Evolutionary conservation across 2,888 invertebrate species (phyloP), one percentile per base, ranked within the genome.

Genomic region (Tachina fera): DNA sequence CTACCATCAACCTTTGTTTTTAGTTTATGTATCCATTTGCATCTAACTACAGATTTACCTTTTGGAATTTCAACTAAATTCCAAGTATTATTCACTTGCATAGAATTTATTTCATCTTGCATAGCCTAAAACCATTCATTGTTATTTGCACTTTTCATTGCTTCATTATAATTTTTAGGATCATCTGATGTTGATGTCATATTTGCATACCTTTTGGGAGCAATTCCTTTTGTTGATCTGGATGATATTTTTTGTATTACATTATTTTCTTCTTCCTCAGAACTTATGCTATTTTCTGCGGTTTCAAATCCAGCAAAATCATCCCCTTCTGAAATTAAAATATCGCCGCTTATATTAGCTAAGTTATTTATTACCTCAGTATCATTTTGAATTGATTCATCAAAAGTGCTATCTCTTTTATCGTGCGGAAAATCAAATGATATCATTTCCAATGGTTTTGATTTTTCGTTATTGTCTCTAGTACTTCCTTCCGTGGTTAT

Each of bases 11-110:
- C 6, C 5, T 19, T 51, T 53, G 16, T 41, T 22, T 75, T 53
- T 19, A 53, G 11, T 39, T 60, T 68, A n/a, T 16, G 60, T 2
- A 77, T 31, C 68, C 51, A 77, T 77, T 77, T 60, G 10, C 61
- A 61, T n/a, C 31, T 6, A 31, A 31, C 31, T 31, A 31, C 31
- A 31, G 31, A 31, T 31, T 31, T 31, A 6, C 31, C 31, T 53
- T 31, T 49, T 68, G 63, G 75, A 6, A 51, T 49, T 14, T 75
- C 43, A 11, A 75, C 65, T 14, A 75, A 45, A 65, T 76, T 43
- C 9, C 75, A 75, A 9, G 63, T 75, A 51, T 51, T 58, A n/a
- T 72, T 58, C 10, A 13, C 72, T 10, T 39, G 14, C 60, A 60
- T 61, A 11, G 63, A 63, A 14, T 75, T 63, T 9, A 63, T 75